Evolutionary conservation across 2,113 vertebrate species (phyloP), one percentile per base, ranked within the genome.

Genomic region (Cochlearius cochlearius): DNA sequence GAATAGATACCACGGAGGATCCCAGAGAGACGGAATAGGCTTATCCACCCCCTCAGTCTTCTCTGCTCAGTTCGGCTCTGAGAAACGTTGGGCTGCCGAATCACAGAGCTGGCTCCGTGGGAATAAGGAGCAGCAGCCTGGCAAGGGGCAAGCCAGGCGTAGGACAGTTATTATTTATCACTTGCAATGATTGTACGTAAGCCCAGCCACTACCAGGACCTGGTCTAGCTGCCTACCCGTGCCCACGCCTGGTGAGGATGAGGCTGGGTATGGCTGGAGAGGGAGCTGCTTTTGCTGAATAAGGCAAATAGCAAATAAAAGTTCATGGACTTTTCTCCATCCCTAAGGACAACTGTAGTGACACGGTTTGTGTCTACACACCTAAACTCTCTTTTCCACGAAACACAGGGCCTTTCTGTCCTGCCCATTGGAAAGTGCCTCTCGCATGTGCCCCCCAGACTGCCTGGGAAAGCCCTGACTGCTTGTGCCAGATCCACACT

Each of bases 171-270:
- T 10, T 52, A 32, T 74, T 86, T 63, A 19, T 43, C 69, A n/a
- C 71, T 75, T 27, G 7, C 10, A 32, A 2, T 1, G 34, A 23
- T 0, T 16, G 29, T 2, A 39, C 77, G 58, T 36, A 53, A 82
- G 30, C 59, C n/a, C 86, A 88, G 58, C 4, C 66, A 30, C 43
- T 25, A 30, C 12, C 58, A 69, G 53, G 23, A 50, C 76, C 25
- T 16, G 39, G 15, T 49, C 49, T 53, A 43, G 69, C 49, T 82
- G 73, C 23, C 38, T 22, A 17, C 14, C 27, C 38, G 25, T 15
- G 41, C 66, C 15, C 45, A n/a, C 0, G 1, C 3, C 12, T 32
- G 7, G 15, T 1, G 7, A 66, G 84, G n/a, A 53, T 0, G 1
- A n/a, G 74, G 29, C 17, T 25, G 34, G 5, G 11, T 30, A 17